Evolutionary conservation across 2,113 vertebrate species (phyloP).

Genomic region (Benitochromis conjunctus): DNA sequence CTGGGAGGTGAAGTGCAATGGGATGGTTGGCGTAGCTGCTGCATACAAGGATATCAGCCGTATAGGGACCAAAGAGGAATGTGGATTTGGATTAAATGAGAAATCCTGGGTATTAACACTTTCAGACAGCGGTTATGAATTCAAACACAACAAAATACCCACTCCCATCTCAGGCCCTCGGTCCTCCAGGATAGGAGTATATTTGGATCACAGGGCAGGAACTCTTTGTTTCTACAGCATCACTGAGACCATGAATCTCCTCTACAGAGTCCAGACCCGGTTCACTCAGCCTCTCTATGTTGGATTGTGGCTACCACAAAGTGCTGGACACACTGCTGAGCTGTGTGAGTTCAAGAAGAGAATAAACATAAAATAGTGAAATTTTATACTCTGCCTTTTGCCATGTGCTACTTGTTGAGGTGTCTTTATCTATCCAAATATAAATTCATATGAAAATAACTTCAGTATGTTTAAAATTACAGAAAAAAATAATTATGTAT

Average conservation of each 20-base stretch:
- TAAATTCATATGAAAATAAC: neutral
- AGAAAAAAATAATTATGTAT: no score
- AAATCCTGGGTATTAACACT: neutral
- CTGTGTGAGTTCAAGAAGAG: neutral
- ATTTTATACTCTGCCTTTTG: accelerated
- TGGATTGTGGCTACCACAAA: neutral
- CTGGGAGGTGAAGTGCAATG: neutral
- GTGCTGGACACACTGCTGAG: neutral
- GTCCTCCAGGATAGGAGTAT: accelerated
- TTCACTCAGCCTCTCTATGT: accelerated
- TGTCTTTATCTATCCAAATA: neutral
- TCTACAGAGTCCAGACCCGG: neutral
- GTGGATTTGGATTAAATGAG: neutral
- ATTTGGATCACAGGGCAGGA: neutral
- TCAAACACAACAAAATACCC: accelerated
- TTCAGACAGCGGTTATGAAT: accelerated
- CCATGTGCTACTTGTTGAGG: no score
- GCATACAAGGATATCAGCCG: neutral
- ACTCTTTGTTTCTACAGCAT: neutral
- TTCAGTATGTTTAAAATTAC: no score
- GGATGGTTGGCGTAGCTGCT: accelerated
- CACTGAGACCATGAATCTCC: neutral
- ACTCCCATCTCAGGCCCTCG: accelerated
- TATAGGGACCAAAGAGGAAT: accelerated
- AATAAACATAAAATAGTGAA: neutral